Percentiles rank a stretch among this genome's conserved stretches.
Conservation (phyloP, 2,888 invertebrate species). For the Dusona sp. region DNA sequence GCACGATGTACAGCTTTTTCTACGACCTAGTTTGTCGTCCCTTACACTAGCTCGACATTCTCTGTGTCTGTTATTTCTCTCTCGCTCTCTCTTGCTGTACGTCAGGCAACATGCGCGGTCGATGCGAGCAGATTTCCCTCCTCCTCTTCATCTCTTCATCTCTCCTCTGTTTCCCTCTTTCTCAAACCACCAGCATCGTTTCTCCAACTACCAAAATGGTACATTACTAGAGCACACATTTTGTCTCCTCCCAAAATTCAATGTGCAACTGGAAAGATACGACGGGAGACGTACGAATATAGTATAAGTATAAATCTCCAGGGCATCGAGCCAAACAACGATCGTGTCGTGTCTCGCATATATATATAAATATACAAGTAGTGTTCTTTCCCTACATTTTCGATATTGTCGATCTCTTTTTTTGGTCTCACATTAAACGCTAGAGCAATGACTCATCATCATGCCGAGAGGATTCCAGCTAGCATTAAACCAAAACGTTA, state of each 20-base stretch:
- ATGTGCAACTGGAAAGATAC: constrained; percentile 53
- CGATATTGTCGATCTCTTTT: neutral
- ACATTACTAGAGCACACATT: constrained; percentile 49
- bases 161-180: constrained; percentile 35
- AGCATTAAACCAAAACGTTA: constrained; percentile 19
- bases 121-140: constrained; percentile 62
- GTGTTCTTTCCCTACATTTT: constrained; percentile 4
- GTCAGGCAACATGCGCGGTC: constrained; percentile 68
- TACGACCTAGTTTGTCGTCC: constrained; percentile 65
- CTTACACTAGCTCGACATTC: constrained; percentile 53
- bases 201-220: constrained; percentile 53
- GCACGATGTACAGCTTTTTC: constrained; percentile 54
- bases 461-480: constrained; percentile 40
- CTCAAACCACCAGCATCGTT: constrained; percentile 57
- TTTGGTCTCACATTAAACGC: constrained; percentile 11
- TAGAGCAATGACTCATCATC: constrained; percentile 64
- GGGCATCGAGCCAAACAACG: constrained; percentile 58
- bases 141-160: constrained; percentile 22
- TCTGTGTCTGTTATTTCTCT: constrained; percentile 29
- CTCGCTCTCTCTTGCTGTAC: constrained; percentile 40
- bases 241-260: constrained; percentile 46
- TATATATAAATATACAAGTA: constrained; percentile 17
- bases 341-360: constrained; percentile 9
- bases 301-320: constrained; percentile 29
- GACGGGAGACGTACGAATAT: constrained; percentile 10